Evolutionary conservation across 2,113 vertebrate genomes (phyloP).

Genomic region (Myrmecobius fasciatus): DNA sequence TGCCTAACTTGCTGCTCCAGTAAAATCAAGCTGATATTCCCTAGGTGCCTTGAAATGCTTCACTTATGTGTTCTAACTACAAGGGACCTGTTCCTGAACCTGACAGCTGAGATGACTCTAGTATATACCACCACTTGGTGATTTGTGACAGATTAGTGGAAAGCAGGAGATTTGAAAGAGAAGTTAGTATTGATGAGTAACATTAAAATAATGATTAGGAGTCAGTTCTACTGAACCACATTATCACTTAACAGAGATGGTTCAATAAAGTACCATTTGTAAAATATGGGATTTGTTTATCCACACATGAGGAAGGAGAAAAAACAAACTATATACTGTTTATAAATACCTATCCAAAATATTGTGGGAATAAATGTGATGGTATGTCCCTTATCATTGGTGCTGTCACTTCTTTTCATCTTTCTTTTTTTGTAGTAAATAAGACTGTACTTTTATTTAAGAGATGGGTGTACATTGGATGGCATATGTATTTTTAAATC

Average conservation of each 20-base stretch:
- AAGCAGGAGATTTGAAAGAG: constrained; percentile 34
- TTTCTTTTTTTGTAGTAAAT: constrained; percentile 44
- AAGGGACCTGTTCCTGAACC: neutral
- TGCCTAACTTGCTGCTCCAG: constrained; percentile 18
- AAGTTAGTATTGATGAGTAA: neutral
- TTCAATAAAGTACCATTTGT: constrained; percentile 24
- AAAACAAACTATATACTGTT: constrained; percentile 2
- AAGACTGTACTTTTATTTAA: constrained; percentile 6
- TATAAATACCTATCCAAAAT: neutral
- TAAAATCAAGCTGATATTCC: constrained; percentile 38
- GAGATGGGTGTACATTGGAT: constrained; percentile 14
- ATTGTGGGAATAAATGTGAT: neutral
- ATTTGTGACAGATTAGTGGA: constrained; percentile 46
- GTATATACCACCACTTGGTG: neutral
- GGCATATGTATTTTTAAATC: neutral
- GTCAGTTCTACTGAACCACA: constrained; percentile 19
- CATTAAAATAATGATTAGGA: neutral
- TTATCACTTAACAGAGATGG: constrained; percentile 1
- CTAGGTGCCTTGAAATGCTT: constrained; percentile 12
- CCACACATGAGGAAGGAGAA: neutral
- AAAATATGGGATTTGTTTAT: constrained; percentile 14
- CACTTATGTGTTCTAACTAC: constrained; percentile 38
- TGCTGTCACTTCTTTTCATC: constrained; percentile 16
- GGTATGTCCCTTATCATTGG: constrained; percentile 28
- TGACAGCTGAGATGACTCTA: constrained; percentile 30